Evolutionary conservation across 2,797 vertebrate genomes (phyloP).

Genomic region (Phoebastria nigripes): DNA sequence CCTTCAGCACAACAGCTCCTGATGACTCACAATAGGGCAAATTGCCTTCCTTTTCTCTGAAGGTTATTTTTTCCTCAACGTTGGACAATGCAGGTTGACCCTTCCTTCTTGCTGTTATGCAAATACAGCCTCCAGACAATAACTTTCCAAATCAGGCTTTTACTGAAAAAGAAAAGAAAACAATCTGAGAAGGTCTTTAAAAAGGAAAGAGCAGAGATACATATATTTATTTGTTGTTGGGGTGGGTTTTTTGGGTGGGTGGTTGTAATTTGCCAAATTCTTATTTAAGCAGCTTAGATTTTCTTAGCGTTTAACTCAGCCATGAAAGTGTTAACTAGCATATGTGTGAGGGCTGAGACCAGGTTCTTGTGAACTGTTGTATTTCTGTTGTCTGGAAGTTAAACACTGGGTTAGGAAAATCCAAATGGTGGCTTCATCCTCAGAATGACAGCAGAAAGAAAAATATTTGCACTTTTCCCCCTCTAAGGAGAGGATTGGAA

Average conservation of each 20-base stretch:
- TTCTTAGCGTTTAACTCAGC: not conserved
- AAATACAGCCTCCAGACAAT: not conserved
- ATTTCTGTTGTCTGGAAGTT: slow-evolving; percentile 41
- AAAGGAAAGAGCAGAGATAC: not conserved
- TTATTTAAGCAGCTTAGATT: not conserved
- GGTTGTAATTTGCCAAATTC: not conserved
- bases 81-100: not conserved
- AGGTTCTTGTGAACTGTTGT: not conserved
- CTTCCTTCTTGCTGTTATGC: not conserved
- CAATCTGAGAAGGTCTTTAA: not conserved
- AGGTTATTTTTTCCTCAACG: not conserved
- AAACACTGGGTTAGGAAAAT: slow-evolving; percentile 27
- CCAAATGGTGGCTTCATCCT: slow-evolving; percentile 28
- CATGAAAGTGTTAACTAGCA: not conserved
- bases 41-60: not conserved
- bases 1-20: not conserved
- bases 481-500: not conserved
- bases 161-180: not conserved
- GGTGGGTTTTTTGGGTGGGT: not conserved
- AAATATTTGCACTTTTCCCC: slow-evolving; percentile 38
- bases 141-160: not conserved
- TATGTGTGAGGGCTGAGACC: not conserved
- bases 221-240: not conserved
- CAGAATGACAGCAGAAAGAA: slow-evolving; percentile 32
- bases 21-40: not conserved